Percentiles rank a stretch among this genome's conserved stretches.
These are phyloP conservation scores for Elmis aenea DNA, from an alignment of 2,888 invertebrate genomes.

Conservation along the genomic window DNA sequence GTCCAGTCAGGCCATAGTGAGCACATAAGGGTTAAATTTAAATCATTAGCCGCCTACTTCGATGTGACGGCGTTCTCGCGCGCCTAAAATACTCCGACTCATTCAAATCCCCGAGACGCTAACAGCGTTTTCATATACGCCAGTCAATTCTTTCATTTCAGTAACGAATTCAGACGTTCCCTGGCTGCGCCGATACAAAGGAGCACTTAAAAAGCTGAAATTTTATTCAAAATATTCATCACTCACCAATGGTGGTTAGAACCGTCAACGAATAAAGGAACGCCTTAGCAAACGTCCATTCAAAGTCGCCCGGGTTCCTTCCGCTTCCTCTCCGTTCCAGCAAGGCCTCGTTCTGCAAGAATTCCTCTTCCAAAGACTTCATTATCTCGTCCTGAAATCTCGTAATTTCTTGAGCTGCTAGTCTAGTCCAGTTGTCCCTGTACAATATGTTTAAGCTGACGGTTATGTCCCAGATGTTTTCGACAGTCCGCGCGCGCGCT, in stretches of 20 bases:
- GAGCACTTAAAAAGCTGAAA: not conserved
- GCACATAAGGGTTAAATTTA: no score
- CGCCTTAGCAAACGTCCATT: conserved; percentile 85
- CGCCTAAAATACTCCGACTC: no score
- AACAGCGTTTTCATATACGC: no score
- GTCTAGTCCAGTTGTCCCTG: conserved; percentile 83
- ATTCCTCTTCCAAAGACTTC: conserved; percentile 73
- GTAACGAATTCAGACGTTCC: not conserved
- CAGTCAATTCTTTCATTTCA: no score
- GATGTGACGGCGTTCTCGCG: no score
- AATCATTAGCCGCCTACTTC: no score
- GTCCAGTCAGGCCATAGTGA: no score
- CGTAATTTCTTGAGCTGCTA: conserved; percentile 71
- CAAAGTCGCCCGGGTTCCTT: conserved; percentile 51
- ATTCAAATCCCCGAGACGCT: no score
- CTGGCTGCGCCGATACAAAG: not conserved
- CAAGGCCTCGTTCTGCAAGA: conserved; percentile 46
- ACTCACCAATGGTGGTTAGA: conserved; percentile 85
- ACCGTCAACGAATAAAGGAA: conserved; percentile 94
- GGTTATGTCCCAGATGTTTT: conserved; percentile 89
- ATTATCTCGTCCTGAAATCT: conserved; percentile 71
- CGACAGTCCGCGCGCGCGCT: conserved; percentile 66
- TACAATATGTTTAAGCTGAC: conserved; percentile 82
- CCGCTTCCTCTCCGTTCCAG: conserved; percentile 40
- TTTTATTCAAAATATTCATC: not conserved